Evolutionary conservation across 2,113 vertebrate species (phyloP).

Genomic region (Pungitius pungitius): DNA sequence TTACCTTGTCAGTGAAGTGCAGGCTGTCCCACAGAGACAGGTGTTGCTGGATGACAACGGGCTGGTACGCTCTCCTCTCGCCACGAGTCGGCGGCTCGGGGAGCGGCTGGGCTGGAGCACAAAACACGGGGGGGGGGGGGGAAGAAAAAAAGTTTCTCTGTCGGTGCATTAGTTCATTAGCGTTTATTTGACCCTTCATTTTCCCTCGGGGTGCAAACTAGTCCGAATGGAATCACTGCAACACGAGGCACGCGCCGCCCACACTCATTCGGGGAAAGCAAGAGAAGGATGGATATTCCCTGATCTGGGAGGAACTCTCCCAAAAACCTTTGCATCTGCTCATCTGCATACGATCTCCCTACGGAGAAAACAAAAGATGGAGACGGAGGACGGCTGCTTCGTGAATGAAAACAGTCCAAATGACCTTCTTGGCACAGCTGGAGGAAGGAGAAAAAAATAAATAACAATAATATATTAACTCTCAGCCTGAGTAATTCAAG

Average conservation of each 20-base stretch:
- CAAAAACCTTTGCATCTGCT: background rate
- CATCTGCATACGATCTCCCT: background rate
- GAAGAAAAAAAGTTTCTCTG: conserved; percentile 8
- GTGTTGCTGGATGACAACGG: conserved; percentile 77
- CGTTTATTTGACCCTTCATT: background rate
- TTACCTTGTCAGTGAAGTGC: conserved; percentile 80
- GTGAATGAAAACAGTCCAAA: background rate
- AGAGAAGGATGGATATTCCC: background rate
- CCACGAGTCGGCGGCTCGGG: conserved; percentile 59
- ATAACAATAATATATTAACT: too few relatives aligned
- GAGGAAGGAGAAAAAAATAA: too few relatives aligned
- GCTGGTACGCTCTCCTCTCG: conserved; percentile 58
- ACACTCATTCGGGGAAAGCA: background rate
- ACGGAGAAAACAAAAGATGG: background rate
- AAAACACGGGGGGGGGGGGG: too few relatives aligned
- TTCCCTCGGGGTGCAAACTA: background rate
- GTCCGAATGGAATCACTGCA: background rate
- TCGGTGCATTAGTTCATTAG: background rate
- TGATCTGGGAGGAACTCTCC: background rate
- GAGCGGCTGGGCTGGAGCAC: conserved; percentile 66
- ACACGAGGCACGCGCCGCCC: background rate
- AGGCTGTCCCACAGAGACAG: conserved; percentile 90
- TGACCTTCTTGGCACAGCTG: background rate
- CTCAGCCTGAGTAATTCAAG: background rate
- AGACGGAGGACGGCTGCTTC: background rate